Evolutionary conservation across 2,797 vertebrate species (phyloP), one percentile per base, ranked within the genome.

Genomic region (Triplophysa bombifrons): DNA sequence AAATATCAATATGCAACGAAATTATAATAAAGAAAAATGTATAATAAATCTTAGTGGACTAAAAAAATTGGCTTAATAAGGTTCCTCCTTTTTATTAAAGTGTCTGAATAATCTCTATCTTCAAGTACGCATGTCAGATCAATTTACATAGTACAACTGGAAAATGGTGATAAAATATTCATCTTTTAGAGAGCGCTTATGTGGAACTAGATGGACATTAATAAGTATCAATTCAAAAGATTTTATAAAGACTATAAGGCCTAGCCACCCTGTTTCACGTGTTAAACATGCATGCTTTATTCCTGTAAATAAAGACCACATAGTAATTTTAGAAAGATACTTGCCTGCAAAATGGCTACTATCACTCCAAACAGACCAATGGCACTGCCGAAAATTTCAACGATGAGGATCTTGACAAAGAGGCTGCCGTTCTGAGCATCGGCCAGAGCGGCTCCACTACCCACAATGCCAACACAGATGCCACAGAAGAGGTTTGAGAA

Each of bases 401-500:
- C 97, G 0, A 99, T 99, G 84, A 99, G 96, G 86, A 99, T 98
- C 93, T 99, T 99, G 44, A 99, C 97, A 0, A 99, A 99, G 76
- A 99, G 96, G 89, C 95, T 98, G 85, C 94, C 91, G 7, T 99
- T 99, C 91, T 99, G 98, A 25, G 98, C 98, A 38, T 99, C 98
- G 0, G 98, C 98, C 87, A 99, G 80, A 51, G 98, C 98, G 0
- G 98, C 98, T 58, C 98, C 98, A 46, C 98, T 99, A 89, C 98
- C 98, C 88, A 99, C 97, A 0, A 99, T 98, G 83, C 98, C 98
- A 68, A 99, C 98, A 0, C 98, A 99, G 89, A 99, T 96, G 56
- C 97, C 98, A 78, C 97, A 99, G 94, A 99, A 99, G 81, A 99
- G 96, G 90, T 99, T 99, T 83, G 96, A 99, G 60, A 99, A 95